Conservation (phyloP, 1,140 invertebrate species). For the Brachionus manjavacas region DNA sequence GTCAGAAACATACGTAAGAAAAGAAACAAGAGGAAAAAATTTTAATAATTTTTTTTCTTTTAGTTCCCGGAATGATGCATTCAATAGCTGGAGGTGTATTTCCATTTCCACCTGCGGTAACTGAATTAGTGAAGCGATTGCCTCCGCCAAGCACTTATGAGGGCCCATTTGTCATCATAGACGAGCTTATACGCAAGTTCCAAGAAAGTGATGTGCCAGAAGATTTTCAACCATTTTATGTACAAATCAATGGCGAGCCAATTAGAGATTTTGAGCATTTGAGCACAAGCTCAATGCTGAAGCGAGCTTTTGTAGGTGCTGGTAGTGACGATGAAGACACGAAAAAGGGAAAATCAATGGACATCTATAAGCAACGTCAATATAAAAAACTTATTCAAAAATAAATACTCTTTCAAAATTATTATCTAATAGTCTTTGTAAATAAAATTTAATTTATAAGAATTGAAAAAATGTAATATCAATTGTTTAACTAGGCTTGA, state of each 20-base stretch:
- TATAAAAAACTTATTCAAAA: constrained; percentile 43
- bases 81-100: constrained; percentile 72
- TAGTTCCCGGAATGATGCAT: constrained; percentile 46
- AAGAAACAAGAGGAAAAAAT: neutral
- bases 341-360: constrained; percentile 32
- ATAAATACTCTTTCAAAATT: neutral
- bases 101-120: constrained; percentile 81
- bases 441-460: neutral
- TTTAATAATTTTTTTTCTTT: constrained; percentile 45
- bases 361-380: constrained; percentile 40
- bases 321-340: constrained; percentile 37
- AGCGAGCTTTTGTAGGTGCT: neutral
- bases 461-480: neutral
- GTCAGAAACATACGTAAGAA: constrained; percentile 43
- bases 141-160: constrained; percentile 80
- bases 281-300: neutral
- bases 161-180: constrained; percentile 40
- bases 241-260: constrained; percentile 21
- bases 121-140: constrained; percentile 75
- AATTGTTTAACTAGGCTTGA: neutral
- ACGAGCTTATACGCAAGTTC: constrained; percentile 24
- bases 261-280: constrained; percentile 38
- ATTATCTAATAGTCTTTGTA: neutral
- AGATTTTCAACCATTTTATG: constrained; percentile 27
- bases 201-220: constrained; percentile 24